These are phyloP conservation scores for Cacoxenus indagator DNA, from an alignment of 2,888 invertebrate species.

Conservation along the genomic window DNA sequence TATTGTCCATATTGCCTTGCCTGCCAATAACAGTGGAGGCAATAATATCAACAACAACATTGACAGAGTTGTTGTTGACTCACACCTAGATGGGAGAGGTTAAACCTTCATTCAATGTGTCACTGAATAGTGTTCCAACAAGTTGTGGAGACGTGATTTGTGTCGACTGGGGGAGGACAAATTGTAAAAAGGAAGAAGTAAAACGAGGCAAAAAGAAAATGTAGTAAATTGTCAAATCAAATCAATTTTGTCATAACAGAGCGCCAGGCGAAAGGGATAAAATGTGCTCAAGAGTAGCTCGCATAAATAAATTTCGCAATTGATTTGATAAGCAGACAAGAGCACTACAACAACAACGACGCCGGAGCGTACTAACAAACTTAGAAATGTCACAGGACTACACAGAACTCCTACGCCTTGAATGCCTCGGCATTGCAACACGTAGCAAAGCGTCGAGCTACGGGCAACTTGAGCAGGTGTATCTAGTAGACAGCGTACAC, in stretches of 20 bases:
- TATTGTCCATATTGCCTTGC: too few relatives aligned
- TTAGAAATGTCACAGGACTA: not conserved
- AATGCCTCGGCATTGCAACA: too few relatives aligned
- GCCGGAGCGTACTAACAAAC: not conserved
- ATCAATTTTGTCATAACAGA: constrained; percentile 26
- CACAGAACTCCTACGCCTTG: too few relatives aligned
- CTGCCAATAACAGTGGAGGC: too few relatives aligned
- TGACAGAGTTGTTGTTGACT: too few relatives aligned
- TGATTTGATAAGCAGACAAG: not conserved
- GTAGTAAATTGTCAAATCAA: constrained; percentile 22
- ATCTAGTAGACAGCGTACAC: too few relatives aligned
- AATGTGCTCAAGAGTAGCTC: not conserved
- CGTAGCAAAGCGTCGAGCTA: too few relatives aligned
- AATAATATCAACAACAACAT: too few relatives aligned
- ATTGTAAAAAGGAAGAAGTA: not conserved
- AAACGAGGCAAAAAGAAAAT: not conserved
- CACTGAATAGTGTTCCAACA: not conserved
- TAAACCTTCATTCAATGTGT: too few relatives aligned
- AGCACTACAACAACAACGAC: constrained; percentile 3
- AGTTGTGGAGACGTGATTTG: not conserved
- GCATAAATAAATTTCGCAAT: constrained; percentile 7
- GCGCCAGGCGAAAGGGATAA: constrained; percentile 9
- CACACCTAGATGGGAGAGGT: too few relatives aligned
- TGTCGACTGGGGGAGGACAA: not conserved
- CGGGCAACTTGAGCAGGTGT: too few relatives aligned